Evolutionary conservation across 2,797 vertebrate genomes (phyloP).

Genomic region (Hafferia zeledoni): DNA sequence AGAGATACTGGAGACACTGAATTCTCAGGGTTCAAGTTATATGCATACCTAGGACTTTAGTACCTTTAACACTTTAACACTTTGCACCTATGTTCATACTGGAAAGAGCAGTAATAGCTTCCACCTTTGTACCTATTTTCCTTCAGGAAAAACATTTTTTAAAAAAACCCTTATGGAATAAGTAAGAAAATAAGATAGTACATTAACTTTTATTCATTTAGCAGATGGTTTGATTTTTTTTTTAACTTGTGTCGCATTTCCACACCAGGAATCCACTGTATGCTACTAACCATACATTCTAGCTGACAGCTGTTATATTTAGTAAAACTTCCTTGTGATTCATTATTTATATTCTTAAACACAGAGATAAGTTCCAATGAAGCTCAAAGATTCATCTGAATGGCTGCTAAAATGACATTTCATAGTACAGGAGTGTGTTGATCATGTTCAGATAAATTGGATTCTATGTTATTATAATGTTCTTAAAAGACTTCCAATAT

Average conservation of each 20-base stretch:
- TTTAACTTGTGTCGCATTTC: not conserved
- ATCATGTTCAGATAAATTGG: not conserved
- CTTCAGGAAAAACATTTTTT: not conserved
- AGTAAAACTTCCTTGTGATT: constrained; percentile 30
- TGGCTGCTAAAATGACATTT: not conserved
- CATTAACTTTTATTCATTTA: not conserved
- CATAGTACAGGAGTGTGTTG: not conserved
- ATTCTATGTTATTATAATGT: not conserved
- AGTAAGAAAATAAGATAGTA: not conserved
- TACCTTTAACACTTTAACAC: not conserved
- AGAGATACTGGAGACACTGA: not conserved
- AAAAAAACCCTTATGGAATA: not conserved
- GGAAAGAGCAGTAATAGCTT: not conserved
- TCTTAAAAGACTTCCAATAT: not conserved
- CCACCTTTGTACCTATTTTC: not conserved
- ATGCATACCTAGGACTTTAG: not conserved
- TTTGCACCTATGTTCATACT: not conserved
- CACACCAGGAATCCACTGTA: not conserved
- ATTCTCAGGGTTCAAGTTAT: not conserved
- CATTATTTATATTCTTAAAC: constrained; percentile 15
- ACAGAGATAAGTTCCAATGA: constrained; percentile 24
- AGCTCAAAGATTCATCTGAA: constrained; percentile 24
- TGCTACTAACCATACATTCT: not conserved
- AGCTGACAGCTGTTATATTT: not conserved
- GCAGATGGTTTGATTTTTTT: not conserved